phyloP scores from a whole-genome alignment of 2,113 vertebrate genomes.

The Dromiciops gliroides region DNA sequence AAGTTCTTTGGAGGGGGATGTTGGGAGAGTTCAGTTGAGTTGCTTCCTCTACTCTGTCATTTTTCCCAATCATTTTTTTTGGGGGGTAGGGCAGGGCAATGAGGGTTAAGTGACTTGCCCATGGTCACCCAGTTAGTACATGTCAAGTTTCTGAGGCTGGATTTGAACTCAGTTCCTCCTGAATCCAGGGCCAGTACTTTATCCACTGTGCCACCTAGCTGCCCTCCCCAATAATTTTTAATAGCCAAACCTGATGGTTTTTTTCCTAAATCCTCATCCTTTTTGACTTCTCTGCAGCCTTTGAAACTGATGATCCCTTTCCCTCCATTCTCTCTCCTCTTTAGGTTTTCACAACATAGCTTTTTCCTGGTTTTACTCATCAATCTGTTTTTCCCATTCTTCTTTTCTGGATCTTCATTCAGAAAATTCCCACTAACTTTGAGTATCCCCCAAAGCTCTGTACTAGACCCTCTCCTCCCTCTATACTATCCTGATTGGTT shows the following conservation, averaged over 20 bases:
- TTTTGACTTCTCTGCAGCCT: not conserved
- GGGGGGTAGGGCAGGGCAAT: too few species aligned
- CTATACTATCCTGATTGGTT: not conserved
- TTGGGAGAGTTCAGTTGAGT: not conserved
- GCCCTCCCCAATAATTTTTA: not conserved
- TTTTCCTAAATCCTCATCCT: not conserved
- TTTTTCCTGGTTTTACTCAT: not conserved
- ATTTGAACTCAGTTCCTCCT: too few species aligned
- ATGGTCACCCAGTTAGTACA: too few species aligned
- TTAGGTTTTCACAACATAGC: not conserved
- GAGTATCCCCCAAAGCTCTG: not conserved
- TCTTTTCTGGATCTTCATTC: not conserved
- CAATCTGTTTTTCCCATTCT: not conserved
- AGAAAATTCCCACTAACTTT: not conserved
- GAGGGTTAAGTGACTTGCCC: too few species aligned
- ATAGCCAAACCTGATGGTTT: not conserved
- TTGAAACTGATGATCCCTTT: not conserved
- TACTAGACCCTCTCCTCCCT: not conserved
- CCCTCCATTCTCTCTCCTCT: not conserved
- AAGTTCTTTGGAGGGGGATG: not conserved
- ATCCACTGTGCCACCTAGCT: too few species aligned
- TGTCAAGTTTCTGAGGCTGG: too few species aligned
- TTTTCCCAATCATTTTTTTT: not conserved
- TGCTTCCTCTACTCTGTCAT: not conserved
- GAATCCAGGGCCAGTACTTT: too few species aligned